Evolutionary conservation across 2,888 invertebrate species (phyloP), one percentile per base, ranked within the genome.

Genomic region (Latrodectus elegans): DNA sequence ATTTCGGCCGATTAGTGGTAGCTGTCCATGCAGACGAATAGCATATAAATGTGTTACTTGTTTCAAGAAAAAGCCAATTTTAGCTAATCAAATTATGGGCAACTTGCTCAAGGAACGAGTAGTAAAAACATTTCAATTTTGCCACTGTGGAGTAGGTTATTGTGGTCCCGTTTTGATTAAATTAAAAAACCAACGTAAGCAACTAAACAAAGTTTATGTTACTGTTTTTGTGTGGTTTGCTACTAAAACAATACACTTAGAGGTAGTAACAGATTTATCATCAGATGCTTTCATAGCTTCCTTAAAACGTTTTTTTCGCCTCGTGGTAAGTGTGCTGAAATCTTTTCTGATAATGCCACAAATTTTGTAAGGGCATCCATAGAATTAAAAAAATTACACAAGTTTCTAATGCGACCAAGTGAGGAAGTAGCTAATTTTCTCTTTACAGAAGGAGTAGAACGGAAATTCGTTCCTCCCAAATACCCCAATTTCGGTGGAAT

Each of bases 371-470:
- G 80, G 1, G 80, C 80, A 3, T 12, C 17, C n/a, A 60, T 22
- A 10, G 72, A 81, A 49, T 65, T 72, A 38, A 22, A 71, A 26
- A 51, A 8, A 22, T 51, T 72, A 22, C 22, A 22, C 22, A 22
- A 22, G 0, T 22, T 22, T 22, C 22, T 22, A 22, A 22, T 22
- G 22, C 22, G 1, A 22, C 22, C 22, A 22, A 22, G 22, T 22
- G 14, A 9, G 9, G 26, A 38, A 81, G 92, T 92, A 75, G 91
- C 90, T 22, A 91, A 92, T 8, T 91, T 22, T 22, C 22, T 22
- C 22, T 22, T 22, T 22, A 22, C 22, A 22, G 22, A 22, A 22
- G 22, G 22, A 91, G 4, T 83, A 85, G 38, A 90, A 91, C 8
- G 91, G 91, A 1, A 91, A 92, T 78, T 91, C 91, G 1, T 22